These are phyloP conservation scores for Okamejei kenojei DNA, from an alignment of 2,797 vertebrate genomes.

Conservation along the genomic window DNA sequence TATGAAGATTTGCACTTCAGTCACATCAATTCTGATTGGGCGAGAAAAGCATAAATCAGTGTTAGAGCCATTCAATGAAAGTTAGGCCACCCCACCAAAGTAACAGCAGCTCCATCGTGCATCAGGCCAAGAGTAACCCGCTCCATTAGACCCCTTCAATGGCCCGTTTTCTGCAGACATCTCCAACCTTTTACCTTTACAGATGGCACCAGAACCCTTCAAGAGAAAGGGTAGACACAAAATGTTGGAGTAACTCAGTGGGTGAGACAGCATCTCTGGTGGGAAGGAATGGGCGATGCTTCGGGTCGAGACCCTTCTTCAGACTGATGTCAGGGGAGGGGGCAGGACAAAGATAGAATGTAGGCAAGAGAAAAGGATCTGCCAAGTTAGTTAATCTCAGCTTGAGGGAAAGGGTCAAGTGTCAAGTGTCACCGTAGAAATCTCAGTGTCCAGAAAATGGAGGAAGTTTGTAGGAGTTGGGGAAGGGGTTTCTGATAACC, in stretches of 20 bases:
- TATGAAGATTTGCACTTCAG: constrained; percentile 99
- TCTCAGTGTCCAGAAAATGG: background rate
- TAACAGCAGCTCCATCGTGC: constrained; percentile 57
- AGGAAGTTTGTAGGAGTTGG: background rate
- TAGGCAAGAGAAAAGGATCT: too few species aligned
- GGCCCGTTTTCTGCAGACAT: background rate
- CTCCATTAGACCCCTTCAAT: background rate
- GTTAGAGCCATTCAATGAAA: constrained; percentile 61
- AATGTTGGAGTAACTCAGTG: too few species aligned
- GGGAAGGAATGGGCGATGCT: too few species aligned
- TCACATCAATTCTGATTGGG: constrained; percentile 96
- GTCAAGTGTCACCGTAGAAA: background rate
- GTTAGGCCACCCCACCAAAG: constrained; percentile 56
- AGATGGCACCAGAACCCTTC: background rate
- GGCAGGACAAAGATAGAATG: too few species aligned
- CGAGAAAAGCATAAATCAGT: constrained; percentile 65
- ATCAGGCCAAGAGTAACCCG: constrained; percentile 42
- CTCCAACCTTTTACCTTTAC: background rate
- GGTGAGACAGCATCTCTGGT: too few species aligned
- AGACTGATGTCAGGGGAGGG: too few species aligned
- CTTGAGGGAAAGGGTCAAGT: background rate
- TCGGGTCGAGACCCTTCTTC: too few species aligned
- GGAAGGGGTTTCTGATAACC: background rate
- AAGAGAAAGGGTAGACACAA: background rate
- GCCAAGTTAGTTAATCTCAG: background rate